These are phyloP conservation scores for Meleagris gallopavo DNA, from an alignment of 2,113 vertebrate genomes.

Conservation along the genomic window DNA sequence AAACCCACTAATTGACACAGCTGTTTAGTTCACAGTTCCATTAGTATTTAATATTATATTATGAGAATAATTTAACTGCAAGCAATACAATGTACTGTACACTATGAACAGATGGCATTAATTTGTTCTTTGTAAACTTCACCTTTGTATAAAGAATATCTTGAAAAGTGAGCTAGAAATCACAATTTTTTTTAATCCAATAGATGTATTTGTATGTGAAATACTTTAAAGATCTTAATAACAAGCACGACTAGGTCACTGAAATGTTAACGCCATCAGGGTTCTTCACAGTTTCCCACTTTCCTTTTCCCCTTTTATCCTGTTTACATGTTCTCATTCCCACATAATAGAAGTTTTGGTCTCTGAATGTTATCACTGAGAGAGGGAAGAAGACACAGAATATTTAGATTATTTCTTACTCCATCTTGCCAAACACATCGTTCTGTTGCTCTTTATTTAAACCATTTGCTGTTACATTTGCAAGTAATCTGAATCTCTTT, in stretches of 20 bases:
- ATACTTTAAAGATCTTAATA: constrained; percentile 13
- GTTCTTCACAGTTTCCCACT: not conserved
- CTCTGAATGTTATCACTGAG: not conserved
- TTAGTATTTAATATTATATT: not conserved
- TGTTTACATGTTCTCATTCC: not conserved
- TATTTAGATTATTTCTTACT: not conserved
- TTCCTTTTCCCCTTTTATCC: not conserved
- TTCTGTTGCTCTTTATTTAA: not conserved
- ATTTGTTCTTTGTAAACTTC: constrained; percentile 25
- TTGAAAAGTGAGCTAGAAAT: not conserved
- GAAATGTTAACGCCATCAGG: not conserved
- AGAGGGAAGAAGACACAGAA: not conserved
- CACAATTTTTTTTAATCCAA: not conserved
- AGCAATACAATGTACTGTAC: not conserved
- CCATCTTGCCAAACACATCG: not conserved
- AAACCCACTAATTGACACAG: not conserved
- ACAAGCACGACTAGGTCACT: constrained; percentile 4
- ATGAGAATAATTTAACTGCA: not conserved
- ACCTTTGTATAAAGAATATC: not conserved
- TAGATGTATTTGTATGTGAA: constrained; percentile 34
- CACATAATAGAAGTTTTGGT: not conserved
- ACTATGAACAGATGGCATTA: constrained; percentile 11
- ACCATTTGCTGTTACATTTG: not conserved
- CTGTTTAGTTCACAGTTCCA: not conserved
- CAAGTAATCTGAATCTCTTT: not conserved